Evolutionary conservation across 2,888 invertebrate species (phyloP), one percentile per base, ranked within the genome.

Genomic region (Hemistola chrysoprasaria): DNA sequence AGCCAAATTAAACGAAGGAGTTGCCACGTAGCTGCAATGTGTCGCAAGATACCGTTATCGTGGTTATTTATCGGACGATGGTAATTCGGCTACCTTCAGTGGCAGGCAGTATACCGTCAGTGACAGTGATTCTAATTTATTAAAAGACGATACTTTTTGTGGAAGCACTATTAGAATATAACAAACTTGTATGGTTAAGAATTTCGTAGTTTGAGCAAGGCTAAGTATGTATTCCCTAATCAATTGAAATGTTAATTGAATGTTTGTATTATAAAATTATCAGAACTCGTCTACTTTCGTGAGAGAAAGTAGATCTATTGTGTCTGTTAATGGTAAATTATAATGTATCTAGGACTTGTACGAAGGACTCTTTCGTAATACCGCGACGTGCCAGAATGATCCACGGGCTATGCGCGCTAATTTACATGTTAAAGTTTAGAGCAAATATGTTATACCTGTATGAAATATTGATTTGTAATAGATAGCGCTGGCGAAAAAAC

Each of bases 1-100:
- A 69, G 51, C 57, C 61, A 61, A 65, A 59, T 53, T 51, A 59
- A 49, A 59, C 53, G 41, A 37, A 47, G 10, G 39, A 30, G 47
- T 39, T 40, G 36, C 41, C 47, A 41, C 49, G 47, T 50, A 43
- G 47, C 31, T 29, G 16, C 21, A 24, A 51, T 53, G 50, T 68
- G 57, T 50, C 57, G 59, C 67, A 64, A 59, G 42, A 40, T 59
- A 54, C 40, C 45, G 16, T 16, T 16, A 4, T 16, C 16, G 4
- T 16, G 2, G 4, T 16, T 16, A 16, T 32, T 29, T 43, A 47
- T 32, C 38, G 25, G 41, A 34, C 39, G 24, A 37, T n/a, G 22
- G 25, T 32, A 25, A 37, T 45, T 32, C 9, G 28, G 6, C 20
- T 47, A 34, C 37, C 41, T 40, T n/a, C n/a, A n/a, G n/a, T n/a